Base-by-base conservation (phyloP, 1,140 invertebrate species). In the Drosophila ananassae region DNA sequence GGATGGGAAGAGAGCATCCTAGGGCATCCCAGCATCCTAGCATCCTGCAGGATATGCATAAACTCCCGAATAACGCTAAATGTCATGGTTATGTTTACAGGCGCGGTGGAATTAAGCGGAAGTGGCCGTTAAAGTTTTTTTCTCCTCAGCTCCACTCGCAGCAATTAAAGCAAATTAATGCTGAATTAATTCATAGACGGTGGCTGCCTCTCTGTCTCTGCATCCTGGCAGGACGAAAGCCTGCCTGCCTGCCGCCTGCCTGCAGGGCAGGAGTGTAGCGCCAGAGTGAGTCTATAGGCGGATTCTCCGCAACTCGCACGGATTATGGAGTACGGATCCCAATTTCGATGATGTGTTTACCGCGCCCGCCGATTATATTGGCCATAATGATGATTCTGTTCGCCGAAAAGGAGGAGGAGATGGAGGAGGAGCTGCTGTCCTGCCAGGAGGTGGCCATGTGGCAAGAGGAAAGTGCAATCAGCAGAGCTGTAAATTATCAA, bases 11-110 rank as follows among this genome's bases (percentile, higher is more conserved):
- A 32, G 32, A 32, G 10, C 34, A 37, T 37, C 17, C 17, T 17
- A 0, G 17, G 17, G 17, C 17, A 17, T 17, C 17, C 17, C 17
- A 17, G 17, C 17, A 17, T 37, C 34, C 41, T 44, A 17, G 17
- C 17, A 17, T 37, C 34, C 41, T 44, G 41, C 41, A 32, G 30
- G 28, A 8, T 30, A 8, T 30, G 25, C 76, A 79, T 79, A 79
- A 79, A 79, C 61, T 81, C 57, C 63, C 47, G 67, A 80, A 85
- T 69, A 85, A 87, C 74, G 72, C 78, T 79, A 82, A 87, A 87
- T 87, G 82, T 87, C 82, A 87, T 87, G 82, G 82, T 79, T 87
- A 87, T 87, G 82, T 87, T 87, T 82, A 87, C 82, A 82, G 79
- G 82, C 82, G 34, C 32, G 82, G 66, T 76, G 78, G 73, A 83